These are phyloP conservation scores for Tricholauxania praeusta DNA, from an alignment of 2,888 invertebrate genomes.

Conservation along the genomic window DNA sequence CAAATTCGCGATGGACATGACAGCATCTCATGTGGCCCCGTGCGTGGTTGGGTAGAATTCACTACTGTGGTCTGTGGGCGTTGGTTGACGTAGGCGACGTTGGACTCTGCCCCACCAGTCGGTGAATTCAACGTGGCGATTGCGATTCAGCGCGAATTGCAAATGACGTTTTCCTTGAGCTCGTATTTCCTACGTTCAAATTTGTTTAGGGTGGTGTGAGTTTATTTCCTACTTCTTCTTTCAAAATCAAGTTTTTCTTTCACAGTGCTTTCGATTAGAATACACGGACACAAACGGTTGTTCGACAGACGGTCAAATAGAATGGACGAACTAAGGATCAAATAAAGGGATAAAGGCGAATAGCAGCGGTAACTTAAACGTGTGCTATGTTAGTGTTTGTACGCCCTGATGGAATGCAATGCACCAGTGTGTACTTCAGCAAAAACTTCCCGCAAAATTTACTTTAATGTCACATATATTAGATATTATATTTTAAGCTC, in stretches of 20 bases:
- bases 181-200: constrained; percentile 10
- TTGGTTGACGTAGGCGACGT: no score
- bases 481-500: no score
- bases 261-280: constrained; percentile 17
- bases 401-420: background rate
- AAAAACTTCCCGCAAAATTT: no score
- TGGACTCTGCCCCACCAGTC: no score
- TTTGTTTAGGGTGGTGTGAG: background rate
- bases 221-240: constrained; percentile 2
- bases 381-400: constrained; percentile 4
- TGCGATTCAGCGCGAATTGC: constrained; percentile 32
- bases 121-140: constrained; percentile 14
- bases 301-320: no score
- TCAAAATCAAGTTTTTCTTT: constrained; percentile 15
- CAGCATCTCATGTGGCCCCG: constrained; percentile 22
- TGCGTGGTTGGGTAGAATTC: background rate
- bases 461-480: no score
- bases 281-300: background rate
- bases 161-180: constrained; percentile 28
- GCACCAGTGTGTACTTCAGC: no score
- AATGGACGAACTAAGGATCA: background rate
- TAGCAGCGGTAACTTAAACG: constrained; percentile 5
- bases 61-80: background rate
- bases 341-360: background rate
- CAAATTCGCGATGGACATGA: constrained; percentile 22